These are phyloP conservation scores for Eucidaris tribuloides DNA, from an alignment of 35 echinoderm and acorn worm species.

Conservation along the genomic window DNA sequence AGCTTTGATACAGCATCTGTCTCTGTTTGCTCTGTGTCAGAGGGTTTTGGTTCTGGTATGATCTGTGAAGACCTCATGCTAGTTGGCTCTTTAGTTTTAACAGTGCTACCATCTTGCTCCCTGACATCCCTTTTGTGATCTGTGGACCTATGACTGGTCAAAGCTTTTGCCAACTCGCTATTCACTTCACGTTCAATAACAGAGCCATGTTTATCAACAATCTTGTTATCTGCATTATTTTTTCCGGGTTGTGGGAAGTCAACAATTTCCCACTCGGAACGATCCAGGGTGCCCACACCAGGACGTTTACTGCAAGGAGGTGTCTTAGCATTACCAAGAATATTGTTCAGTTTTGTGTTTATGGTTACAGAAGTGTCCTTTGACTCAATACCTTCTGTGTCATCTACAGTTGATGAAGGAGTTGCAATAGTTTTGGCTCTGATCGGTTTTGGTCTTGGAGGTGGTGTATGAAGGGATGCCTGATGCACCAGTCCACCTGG, in stretches of 20 bases:
- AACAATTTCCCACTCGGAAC: slow-evolving; percentile 11
- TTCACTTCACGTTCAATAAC: neutral
- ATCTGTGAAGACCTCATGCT: too few relatives aligned
- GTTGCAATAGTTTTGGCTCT: slow-evolving; percentile 7
- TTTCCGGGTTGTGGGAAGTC: neutral
- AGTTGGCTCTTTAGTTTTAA: too few relatives aligned
- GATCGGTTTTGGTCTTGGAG: slow-evolving; percentile 26
- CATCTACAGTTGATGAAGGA: too few relatives aligned
- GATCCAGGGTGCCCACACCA: neutral
- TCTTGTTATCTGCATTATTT: neutral
- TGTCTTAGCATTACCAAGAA: too few relatives aligned
- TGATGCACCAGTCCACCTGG: neutral
- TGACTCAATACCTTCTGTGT: too few relatives aligned
- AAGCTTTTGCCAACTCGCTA: neutral
- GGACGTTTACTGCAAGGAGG: too few relatives aligned
- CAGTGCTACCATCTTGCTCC: too few relatives aligned
- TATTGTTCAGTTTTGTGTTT: too few relatives aligned
- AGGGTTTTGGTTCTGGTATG: neutral
- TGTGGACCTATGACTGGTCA: neutral
- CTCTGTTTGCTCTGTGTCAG: neutral
- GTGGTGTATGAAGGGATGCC: neutral
- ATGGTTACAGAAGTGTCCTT: too few relatives aligned
- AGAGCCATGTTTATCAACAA: neutral
- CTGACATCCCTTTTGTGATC: too few relatives aligned
- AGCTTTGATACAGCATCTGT: neutral